Evolutionary conservation across 1,140 invertebrate genomes (phyloP).

Genomic region (Drosophila kanapiae): DNA sequence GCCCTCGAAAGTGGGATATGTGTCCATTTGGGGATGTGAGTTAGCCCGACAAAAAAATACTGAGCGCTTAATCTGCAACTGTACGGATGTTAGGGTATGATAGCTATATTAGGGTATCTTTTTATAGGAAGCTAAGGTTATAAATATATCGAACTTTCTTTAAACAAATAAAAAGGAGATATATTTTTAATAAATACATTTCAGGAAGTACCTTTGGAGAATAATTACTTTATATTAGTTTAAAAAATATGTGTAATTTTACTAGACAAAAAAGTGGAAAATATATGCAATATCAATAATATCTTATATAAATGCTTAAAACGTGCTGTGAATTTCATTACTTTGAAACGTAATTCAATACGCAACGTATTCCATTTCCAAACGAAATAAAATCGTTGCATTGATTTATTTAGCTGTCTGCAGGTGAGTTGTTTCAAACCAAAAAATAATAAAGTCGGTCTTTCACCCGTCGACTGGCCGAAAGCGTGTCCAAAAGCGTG

Average conservation of each 20-base stretch:
- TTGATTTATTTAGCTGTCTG: constrained; percentile 51
- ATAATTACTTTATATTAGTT: background rate
- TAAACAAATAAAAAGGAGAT: no score
- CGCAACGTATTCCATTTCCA: background rate
- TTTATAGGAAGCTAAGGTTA: background rate
- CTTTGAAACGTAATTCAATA: no score
- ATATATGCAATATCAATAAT: no score
- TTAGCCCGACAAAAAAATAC: constrained; percentile 35
- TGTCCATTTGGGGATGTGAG: constrained; percentile 22
- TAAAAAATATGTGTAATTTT: background rate
- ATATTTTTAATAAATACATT: no score
- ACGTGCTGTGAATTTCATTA: background rate
- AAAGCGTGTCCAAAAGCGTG: background rate
- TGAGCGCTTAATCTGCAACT: constrained; percentile 38
- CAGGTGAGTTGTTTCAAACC: constrained; percentile 31
- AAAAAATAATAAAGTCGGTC: constrained; percentile 7
- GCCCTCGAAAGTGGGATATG: constrained; percentile 14
- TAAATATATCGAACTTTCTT: background rate
- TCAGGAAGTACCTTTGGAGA: no score
- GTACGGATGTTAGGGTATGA: constrained; percentile 21
- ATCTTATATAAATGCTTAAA: no score
- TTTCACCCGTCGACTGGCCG: constrained; percentile 10
- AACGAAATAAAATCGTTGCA: background rate
- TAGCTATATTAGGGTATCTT: background rate
- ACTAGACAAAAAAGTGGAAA: background rate